Evolutionary conservation across 1,140 invertebrate species (phyloP).

Genomic region (Argopecten irradians): DNA sequence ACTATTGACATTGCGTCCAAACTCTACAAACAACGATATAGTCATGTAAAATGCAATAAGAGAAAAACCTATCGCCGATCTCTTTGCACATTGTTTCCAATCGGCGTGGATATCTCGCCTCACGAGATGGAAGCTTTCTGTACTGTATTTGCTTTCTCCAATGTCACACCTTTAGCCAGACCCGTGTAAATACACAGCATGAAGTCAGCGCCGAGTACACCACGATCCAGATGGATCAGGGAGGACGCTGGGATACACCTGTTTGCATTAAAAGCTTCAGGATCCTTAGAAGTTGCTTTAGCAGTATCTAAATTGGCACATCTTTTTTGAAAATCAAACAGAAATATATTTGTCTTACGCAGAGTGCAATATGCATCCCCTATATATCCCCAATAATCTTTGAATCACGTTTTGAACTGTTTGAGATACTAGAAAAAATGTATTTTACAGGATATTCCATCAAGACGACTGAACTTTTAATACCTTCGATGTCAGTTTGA

Average conservation of each 20-base stretch:
- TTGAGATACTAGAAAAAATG: background rate
- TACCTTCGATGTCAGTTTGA: background rate
- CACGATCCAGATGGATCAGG: background rate
- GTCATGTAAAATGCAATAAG: slow-evolving; percentile 3
- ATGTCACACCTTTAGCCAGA: background rate
- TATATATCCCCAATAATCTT: background rate
- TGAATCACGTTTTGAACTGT: background rate
- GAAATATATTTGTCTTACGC: background rate
- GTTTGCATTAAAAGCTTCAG: background rate
- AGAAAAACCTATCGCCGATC: background rate
- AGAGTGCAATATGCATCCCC: background rate
- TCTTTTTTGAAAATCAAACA: background rate
- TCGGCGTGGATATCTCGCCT: background rate
- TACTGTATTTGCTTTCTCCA: background rate
- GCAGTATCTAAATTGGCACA: background rate
- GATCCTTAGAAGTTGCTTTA: background rate
- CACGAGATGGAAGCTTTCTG: background rate
- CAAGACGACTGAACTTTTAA: background rate
- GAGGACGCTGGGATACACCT: background rate
- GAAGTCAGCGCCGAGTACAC: background rate
- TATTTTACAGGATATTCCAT: background rate
- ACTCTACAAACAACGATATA: background rate
- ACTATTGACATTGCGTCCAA: background rate
- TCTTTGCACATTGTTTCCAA: background rate
- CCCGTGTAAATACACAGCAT: background rate